Evolutionary conservation across 1,140 invertebrate species (phyloP).

Genomic region (Drosophila miranda): DNA sequence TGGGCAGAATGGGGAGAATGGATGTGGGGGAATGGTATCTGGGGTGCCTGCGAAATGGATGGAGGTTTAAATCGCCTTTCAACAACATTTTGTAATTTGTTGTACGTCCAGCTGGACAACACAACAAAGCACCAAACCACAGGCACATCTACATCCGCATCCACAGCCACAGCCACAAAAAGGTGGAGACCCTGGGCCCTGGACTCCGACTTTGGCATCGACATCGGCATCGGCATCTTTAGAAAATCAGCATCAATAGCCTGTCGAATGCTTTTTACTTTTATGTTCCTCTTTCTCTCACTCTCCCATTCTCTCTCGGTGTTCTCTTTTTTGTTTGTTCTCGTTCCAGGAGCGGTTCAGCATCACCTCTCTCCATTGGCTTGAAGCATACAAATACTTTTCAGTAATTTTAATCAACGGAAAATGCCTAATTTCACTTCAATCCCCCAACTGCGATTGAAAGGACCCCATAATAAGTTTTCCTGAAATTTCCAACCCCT

Average conservation of each 20-base stretch:
- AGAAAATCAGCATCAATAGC: conserved; percentile 79
- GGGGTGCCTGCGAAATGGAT: conserved; percentile 34
- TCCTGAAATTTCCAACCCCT: background rate
- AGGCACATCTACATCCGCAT: conserved; percentile 17
- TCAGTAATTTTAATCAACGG: conserved; percentile 27
- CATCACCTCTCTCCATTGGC: background rate
- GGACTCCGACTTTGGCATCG: conserved; percentile 10
- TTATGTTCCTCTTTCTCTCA: conserved; percentile 26
- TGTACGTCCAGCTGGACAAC: conserved; percentile 57
- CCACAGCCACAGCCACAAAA: background rate
- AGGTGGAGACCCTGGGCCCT: background rate
- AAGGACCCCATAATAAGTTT: conserved; percentile 5
- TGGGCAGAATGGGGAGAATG: background rate
- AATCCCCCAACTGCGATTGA: conserved; percentile 15
- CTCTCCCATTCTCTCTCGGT: conserved; percentile 9
- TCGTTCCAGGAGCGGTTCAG: conserved; percentile 20
- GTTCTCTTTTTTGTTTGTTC: conserved; percentile 27
- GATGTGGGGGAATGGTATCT: background rate
- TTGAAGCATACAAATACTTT: background rate
- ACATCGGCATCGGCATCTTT: conserved; percentile 60
- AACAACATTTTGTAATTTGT: conserved; percentile 78
- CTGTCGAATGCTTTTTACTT: conserved; percentile 70
- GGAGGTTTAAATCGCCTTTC: conserved; percentile 72
- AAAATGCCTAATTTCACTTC: conserved; percentile 34
- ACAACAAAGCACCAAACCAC: conserved; percentile 54